Base-by-base conservation (phyloP, 2,113 vertebrate genomes). In the Chaetodon auriga region DNA sequence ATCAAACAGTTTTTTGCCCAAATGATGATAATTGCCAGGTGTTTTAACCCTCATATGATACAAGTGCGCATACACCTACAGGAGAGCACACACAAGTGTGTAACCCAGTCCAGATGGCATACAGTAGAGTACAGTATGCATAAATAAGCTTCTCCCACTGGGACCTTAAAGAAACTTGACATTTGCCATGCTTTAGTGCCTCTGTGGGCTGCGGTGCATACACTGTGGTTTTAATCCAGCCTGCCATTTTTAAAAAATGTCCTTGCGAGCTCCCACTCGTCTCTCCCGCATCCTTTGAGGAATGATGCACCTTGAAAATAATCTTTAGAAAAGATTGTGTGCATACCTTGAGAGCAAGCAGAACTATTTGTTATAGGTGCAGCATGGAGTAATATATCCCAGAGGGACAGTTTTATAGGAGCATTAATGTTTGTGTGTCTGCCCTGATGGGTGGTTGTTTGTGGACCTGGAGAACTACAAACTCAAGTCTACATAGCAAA, bases 251-350 rank as follows among this genome's bases (percentile, higher is more conserved):
- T 4, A 36, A 86, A 72, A 78, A 62, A 70, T 36, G 54, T 43
- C 25, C 63, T 65, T 4, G 14, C 8, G 2, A 9, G 4, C 54
- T 43, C 36, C 43, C 58, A 70, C 60, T 23, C 12, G 4, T 80
- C 60, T 75, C 58, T 13, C 23, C 19, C 30, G 21, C 15, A 35
- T 62, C 23, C 45, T 77, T 82, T 81, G 58, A 91, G 79, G 48
- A 79, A 88, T 14, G 69, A 55, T 8, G 10, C 80, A 84, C 54
- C 72, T 79, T 83, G 80, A 65, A 83, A 83, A 84, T 62, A 77
- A 85, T 77, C 71, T 87, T 80, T 73, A 23, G 70, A 81, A 77
- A 63, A 41, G 51, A 72, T 53, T 71, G 73, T 70, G 69, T 43
- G 48, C 61, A 72, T 68, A 73, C 51, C 9, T 61, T 72, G n/a